Evolutionary conservation across 2,888 invertebrate genomes (phyloP).

Genomic region (Latrodectus elegans): DNA sequence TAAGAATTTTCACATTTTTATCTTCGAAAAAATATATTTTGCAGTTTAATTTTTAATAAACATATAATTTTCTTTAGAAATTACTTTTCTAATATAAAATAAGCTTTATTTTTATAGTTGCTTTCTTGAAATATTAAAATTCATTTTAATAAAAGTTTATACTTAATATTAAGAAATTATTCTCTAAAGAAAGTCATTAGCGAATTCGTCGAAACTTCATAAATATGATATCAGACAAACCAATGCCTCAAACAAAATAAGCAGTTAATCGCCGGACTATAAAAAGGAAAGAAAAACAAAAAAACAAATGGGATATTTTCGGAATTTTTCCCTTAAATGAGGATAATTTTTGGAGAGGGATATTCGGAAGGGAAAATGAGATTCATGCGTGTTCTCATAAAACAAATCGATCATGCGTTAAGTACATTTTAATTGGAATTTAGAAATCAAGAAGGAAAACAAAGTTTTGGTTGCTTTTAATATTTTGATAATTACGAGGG

Average conservation of each 20-base stretch:
- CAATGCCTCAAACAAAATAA: constrained; percentile 4
- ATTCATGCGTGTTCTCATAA: not conserved
- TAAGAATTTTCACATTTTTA: too few relatives aligned
- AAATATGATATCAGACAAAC: constrained; percentile 15
- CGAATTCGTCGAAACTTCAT: not conserved
- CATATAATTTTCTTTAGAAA: too few relatives aligned
- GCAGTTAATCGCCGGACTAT: not conserved
- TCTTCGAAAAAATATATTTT: too few relatives aligned
- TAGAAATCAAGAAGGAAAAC: not conserved
- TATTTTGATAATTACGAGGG: not conserved
- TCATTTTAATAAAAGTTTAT: too few relatives aligned
- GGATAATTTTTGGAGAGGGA: not conserved
- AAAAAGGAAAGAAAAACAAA: not conserved
- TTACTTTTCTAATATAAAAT: too few relatives aligned
- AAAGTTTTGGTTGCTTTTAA: not conserved
- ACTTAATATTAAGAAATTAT: too few relatives aligned
- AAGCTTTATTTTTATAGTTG: too few relatives aligned
- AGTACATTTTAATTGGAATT: constrained; percentile 56
- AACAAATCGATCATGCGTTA: constrained; percentile 36
- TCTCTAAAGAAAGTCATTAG: too few relatives aligned
- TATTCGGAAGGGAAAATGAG: not conserved
- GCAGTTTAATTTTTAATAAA: too few relatives aligned
- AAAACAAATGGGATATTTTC: constrained; percentile 1
- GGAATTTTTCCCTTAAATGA: constrained; percentile 26
- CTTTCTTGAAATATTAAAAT: too few relatives aligned